phyloP scores from a whole-genome alignment of 2,888 invertebrate genomes.

The Epinotia ramella region DNA sequence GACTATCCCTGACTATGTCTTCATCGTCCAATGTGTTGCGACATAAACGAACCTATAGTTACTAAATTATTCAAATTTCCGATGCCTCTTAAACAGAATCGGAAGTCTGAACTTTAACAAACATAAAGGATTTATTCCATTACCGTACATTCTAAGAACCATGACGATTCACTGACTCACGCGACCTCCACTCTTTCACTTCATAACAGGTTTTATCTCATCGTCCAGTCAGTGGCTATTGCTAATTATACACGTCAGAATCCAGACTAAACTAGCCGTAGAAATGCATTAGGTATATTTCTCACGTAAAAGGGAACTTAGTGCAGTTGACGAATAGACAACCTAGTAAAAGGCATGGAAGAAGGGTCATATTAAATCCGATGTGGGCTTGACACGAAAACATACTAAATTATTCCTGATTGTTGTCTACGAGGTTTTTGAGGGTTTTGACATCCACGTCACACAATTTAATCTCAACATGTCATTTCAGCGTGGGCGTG shows the following conservation, averaged over 20 bases:
- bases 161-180: conserved; percentile 22
- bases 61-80: conserved; percentile 5
- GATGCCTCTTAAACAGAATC: conserved; percentile 9
- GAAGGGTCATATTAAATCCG: too few species aligned
- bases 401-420: not conserved
- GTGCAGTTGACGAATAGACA: too few species aligned
- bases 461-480: not conserved
- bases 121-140: conserved; percentile 29
- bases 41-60: not conserved
- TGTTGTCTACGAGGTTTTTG: too few species aligned
- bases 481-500: too few species aligned
- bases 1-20: too few species aligned
- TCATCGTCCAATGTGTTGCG: too few species aligned
- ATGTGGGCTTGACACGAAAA: not conserved
- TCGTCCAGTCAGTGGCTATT: conserved; percentile 15
- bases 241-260: conserved; percentile 6
- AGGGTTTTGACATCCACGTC: not conserved
- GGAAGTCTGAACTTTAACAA: conserved; percentile 19
- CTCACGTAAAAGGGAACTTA: too few species aligned
- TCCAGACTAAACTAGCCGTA: not conserved
- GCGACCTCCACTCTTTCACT: conserved; percentile 35
- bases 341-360: too few species aligned
- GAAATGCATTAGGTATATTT: too few species aligned
- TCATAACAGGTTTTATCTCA: conserved; percentile 26
- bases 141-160: conserved; percentile 29